These are phyloP conservation scores for Lasioglossum malachurum DNA, from an alignment of 2,888 invertebrate species.

Conservation along the genomic window DNA sequence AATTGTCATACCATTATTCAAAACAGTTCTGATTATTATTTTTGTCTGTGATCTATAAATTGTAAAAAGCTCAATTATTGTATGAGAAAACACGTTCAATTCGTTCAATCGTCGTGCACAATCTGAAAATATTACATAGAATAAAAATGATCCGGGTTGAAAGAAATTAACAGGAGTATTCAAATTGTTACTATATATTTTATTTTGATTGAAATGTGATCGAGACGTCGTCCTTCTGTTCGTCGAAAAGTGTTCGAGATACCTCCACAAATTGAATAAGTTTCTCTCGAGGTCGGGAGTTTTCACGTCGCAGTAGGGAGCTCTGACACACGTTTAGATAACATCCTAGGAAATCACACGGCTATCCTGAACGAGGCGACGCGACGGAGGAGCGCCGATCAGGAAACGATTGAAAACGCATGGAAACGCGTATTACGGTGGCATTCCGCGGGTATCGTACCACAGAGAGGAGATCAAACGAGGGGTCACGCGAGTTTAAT, in stretches of 20 bases:
- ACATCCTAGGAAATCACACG: background rate
- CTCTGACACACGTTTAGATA: background rate
- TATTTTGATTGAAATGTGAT: background rate
- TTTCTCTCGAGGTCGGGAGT: background rate
- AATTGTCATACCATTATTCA: no score
- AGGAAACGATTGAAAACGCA: background rate
- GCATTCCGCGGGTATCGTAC: conserved; percentile 8
- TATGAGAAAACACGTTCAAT: no score
- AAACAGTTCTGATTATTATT: no score
- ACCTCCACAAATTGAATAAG: background rate
- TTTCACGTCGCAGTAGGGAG: background rate
- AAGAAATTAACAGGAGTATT: background rate
- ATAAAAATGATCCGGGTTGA: no score
- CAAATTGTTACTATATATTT: background rate
- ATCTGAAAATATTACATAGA: no score
- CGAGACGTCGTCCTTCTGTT: background rate
- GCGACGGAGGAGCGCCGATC: background rate
- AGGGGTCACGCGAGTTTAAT: conserved; percentile 53
- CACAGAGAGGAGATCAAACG: conserved; percentile 8
- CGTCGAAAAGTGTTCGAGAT: background rate
- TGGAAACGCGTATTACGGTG: conserved; percentile 6
- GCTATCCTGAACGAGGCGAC: background rate
- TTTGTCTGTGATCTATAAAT: no score
- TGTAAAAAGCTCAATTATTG: no score
- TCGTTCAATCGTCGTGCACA: no score